Evolutionary conservation across 2,113 vertebrate species (phyloP).

Genomic region (Anarrhichthys ocellatus): DNA sequence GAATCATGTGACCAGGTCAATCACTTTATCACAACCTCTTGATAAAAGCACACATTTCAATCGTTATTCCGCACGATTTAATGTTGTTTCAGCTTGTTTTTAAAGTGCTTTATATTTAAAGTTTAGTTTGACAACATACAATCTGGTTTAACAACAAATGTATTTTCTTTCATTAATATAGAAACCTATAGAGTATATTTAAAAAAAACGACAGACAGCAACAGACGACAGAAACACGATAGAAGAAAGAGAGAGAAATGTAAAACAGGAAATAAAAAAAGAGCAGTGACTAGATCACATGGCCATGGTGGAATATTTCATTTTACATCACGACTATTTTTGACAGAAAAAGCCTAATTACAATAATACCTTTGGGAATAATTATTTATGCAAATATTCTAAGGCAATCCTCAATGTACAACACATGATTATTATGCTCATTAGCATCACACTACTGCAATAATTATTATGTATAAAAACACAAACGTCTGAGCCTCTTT

Average conservation of each 20-base stretch:
- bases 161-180: neutral
- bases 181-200: neutral
- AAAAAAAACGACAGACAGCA: neutral
- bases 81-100: neutral
- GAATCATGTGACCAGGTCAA: neutral
- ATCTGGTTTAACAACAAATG: neutral
- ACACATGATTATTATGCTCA: neutral
- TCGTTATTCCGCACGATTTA: neutral
- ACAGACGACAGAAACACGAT: neutral
- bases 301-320: neutral
- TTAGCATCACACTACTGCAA: constrained; percentile 9
- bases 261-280: neutral
- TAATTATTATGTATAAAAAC: constrained; percentile 29
- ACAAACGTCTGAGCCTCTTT: constrained; percentile 2
- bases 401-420: constrained; percentile 1
- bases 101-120: neutral
- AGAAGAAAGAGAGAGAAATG: neutral
- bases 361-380: constrained; percentile 3
- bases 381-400: constrained; percentile 34
- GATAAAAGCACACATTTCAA: neutral
- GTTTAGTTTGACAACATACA: neutral
- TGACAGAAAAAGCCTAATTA: constrained; percentile 50
- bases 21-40: neutral
- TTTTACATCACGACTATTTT: constrained; percentile 4
- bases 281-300: neutral